Evolutionary conservation across 2,113 vertebrate genomes (phyloP).

Genomic region (Cynoglossus semilaevis): DNA sequence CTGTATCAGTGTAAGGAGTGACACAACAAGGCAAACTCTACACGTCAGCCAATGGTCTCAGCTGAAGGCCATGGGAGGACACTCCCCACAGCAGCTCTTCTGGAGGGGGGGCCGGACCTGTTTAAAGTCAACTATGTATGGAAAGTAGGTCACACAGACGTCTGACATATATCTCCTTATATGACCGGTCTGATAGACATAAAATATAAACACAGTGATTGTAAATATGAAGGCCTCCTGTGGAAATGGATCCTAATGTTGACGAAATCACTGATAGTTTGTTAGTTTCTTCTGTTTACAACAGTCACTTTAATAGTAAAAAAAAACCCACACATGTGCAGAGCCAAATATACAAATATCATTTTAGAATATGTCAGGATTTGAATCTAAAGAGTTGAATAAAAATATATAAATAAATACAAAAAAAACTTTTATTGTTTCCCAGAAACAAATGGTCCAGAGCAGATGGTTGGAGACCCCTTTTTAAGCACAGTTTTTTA

Average conservation of each 20-base stretch:
- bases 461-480: no score
- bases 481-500: no score
- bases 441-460: no score
- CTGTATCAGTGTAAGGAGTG: constrained; percentile 30
- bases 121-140: constrained; percentile 55
- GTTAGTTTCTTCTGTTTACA: no score
- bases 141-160: constrained; percentile 66
- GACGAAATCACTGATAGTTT: no score
- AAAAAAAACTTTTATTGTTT: no score
- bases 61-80: constrained; percentile 32
- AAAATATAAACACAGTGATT: not conserved
- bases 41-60: constrained; percentile 14
- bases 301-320: no score
- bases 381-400: no score
- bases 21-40: constrained; percentile 26
- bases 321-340: no score
- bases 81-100: constrained; percentile 38
- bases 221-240: not conserved
- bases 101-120: constrained; percentile 29
- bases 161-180: constrained; percentile 33
- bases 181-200: constrained; percentile 12
- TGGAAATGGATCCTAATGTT: not conserved
- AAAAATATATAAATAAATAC: no score
- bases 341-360: no score
- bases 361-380: no score